These are phyloP conservation scores for Dastarcus helophoroides DNA, from an alignment of 2,888 invertebrate species.

Conservation along the genomic window DNA sequence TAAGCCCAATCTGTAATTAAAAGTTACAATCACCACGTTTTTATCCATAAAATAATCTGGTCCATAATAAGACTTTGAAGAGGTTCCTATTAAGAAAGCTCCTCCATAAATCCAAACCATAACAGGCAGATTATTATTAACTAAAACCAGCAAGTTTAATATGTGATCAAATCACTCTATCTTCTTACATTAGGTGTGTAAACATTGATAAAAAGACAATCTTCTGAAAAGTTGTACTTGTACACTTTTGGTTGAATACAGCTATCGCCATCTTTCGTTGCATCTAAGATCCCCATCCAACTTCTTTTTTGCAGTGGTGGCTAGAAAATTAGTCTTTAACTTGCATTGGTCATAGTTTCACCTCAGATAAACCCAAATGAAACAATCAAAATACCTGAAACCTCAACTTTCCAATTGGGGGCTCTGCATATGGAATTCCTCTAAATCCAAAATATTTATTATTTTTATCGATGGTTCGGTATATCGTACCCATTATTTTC, in stretches of 20 bases:
- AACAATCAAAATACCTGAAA: constrained; percentile 3
- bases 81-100: constrained; percentile 6
- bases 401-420: constrained; percentile 7
- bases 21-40: constrained; percentile 5
- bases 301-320: background rate
- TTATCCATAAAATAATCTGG: constrained; percentile 8
- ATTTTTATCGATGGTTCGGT: background rate
- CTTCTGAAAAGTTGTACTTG: constrained; percentile 2
- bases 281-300: constrained; percentile 9
- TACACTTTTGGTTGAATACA: constrained; percentile 3
- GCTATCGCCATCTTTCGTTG: constrained; percentile 4
- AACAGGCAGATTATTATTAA: constrained; percentile 7
- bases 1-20: constrained; percentile 8
- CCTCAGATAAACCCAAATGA: too few species aligned
- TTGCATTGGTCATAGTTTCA: too few species aligned
- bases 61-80: background rate
- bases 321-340: too few species aligned
- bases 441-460: constrained; percentile 5
- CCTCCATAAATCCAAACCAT: constrained; percentile 8
- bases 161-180: background rate
- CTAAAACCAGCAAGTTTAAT: too few species aligned
- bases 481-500: constrained; percentile 1
- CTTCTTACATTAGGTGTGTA: constrained; percentile 9
- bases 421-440: constrained; percentile 8
- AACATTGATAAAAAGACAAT: constrained; percentile 7